Base-by-base conservation (phyloP, 2,888 invertebrate genomes). In the Cataglyphis cursor region DNA sequence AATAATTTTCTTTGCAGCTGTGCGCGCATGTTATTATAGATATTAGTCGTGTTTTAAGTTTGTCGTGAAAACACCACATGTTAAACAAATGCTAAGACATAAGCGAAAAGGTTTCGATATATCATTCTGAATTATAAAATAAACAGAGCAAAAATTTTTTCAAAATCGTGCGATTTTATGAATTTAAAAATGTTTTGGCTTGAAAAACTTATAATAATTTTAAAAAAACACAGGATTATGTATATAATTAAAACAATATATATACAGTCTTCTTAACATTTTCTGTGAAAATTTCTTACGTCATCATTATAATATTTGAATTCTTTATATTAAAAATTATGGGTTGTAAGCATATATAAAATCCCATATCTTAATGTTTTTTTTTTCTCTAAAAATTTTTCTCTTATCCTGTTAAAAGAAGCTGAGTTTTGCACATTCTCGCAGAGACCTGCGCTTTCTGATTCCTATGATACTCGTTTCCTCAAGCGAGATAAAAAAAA, bases 41-140 rank as follows among this genome's bases (percentile, higher is more conserved):
- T 57, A 41, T 12, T 72, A 57, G n/a, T 64, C 35, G 64, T 4
- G 48, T 64, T 75, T 75, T 75, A 51, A 64, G 35, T 44, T 15
- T 9, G 31, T 51, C 15, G 65, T 54, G 28, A 66, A 65, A 57
- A 15, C 3, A 41, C 4, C 3, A 18, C 18, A 28, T 18, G 10
- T 57, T 72, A 38, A 41, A 18, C n/a, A n/a, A 57, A 57, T 41
- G 41, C 0, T 72, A 0, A 15, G 18, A n/a, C 10, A 9, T 35
- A 10, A 62, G 35, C 8, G 35, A 62, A 4, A 35, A 62, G 9
- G n/a, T 4, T 35, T 9, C 10, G 54, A 24, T 38, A 38, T 24
- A 38, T 72, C 5, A 72, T 18, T 54, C 9, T 6, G 15, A 10
- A 24, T 57, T 18, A 15, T 9, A 72, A 24, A 54, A 72, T 54